phyloP scores from a whole-genome alignment of 2,797 vertebrate species.

The Malacoctenus gilli region DNA sequence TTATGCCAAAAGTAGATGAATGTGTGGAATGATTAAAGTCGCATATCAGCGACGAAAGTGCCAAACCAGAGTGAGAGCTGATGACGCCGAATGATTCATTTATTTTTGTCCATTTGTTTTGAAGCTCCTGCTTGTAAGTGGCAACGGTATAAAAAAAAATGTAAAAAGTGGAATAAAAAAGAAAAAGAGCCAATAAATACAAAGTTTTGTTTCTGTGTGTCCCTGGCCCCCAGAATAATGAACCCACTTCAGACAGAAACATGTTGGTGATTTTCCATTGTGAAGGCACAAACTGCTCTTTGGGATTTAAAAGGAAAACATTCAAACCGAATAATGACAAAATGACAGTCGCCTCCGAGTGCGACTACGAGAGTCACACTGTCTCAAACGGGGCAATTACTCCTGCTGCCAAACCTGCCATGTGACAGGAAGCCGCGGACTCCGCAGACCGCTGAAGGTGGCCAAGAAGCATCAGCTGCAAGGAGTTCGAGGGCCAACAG shows the following conservation, averaged over 20 bases:
- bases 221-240: neutral
- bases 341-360: too few relatives aligned
- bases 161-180: neutral
- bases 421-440: neutral
- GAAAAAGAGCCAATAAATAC: constrained; percentile 9
- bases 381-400: too few relatives aligned
- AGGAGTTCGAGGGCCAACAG: too few relatives aligned
- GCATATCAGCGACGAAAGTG: neutral
- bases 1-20: neutral
- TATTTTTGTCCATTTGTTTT: constrained; percentile 5
- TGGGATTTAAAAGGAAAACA: constrained; percentile 2
- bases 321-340: neutral
- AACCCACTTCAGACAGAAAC: neutral
- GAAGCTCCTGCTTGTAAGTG: neutral
- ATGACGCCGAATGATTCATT: neutral
- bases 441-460: too few relatives aligned
- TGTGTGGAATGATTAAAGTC: neutral
- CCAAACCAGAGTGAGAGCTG: neutral
- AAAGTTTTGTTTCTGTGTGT: constrained; percentile 4
- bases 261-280: neutral
- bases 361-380: too few relatives aligned
- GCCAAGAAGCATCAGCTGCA: too few relatives aligned
- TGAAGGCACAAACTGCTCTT: neutral
- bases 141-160: constrained; percentile 2
- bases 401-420: too few relatives aligned